These are phyloP conservation scores for Mormyrus lacerda DNA, from an alignment of 2,113 vertebrate species.

Conservation along the genomic window DNA sequence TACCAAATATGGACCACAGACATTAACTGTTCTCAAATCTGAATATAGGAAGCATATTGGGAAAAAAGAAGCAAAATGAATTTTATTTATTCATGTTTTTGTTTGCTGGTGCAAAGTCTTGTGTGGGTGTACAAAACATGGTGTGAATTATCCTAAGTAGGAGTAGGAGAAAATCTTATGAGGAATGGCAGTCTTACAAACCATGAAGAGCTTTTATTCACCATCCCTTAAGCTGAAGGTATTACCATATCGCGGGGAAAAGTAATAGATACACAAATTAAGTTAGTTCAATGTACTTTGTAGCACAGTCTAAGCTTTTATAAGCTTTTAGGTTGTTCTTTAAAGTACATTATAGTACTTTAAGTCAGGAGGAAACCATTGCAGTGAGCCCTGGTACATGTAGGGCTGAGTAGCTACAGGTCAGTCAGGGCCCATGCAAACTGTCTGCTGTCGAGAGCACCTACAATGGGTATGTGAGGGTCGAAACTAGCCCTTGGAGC, in stretches of 20 bases:
- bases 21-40: not conserved
- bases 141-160: slow-evolving; percentile 16
- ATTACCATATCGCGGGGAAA: not conserved
- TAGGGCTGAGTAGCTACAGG: not conserved
- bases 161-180: slow-evolving; percentile 12
- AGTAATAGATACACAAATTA: not conserved
- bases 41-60: not conserved
- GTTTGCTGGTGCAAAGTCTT: not conserved
- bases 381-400: not conserved
- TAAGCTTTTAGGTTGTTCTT: not conserved
- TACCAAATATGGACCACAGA: not conserved
- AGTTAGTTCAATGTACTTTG: slow-evolving; percentile 1
- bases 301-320: not conserved
- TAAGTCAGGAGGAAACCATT: not conserved
- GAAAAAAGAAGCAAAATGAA: not conserved
- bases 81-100: not conserved
- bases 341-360: not conserved
- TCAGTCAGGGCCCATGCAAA: not conserved
- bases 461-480: not conserved
- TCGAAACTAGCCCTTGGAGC: not conserved
- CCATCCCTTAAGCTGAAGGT: not conserved
- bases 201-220: slow-evolving; percentile 4
- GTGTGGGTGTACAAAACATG: not conserved
- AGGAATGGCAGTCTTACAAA: slow-evolving; percentile 19
- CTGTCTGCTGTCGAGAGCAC: not conserved